Evolutionary conservation across 2,797 vertebrate genomes (phyloP).

Genomic region (Enteromius fasciolatus): DNA sequence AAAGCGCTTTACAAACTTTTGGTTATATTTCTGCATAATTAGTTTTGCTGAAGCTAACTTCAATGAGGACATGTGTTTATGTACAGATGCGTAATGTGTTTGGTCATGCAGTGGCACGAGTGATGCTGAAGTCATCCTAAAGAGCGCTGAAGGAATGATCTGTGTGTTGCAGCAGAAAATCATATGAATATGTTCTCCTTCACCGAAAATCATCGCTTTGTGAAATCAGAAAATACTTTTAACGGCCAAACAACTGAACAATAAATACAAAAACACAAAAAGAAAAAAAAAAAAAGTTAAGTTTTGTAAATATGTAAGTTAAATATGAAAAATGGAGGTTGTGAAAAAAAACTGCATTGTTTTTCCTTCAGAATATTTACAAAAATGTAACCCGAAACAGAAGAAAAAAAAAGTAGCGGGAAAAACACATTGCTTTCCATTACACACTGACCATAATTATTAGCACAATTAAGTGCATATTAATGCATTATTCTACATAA

Average conservation of each 20-base stretch:
- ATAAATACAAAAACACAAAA: not conserved
- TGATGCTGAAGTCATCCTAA: conserved; percentile 38
- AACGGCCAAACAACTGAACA: not conserved
- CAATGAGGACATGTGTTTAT: conserved; percentile 41
- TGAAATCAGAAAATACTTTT: not conserved
- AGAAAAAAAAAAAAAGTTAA: not conserved
- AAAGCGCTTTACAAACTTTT: not conserved
- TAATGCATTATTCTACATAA: too few relatives aligned
- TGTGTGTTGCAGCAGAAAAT: not conserved
- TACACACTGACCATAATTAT: not conserved
- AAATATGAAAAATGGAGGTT: too few relatives aligned
- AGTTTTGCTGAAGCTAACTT: conserved; percentile 11
- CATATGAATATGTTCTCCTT: not conserved
- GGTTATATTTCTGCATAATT: conserved; percentile 18
- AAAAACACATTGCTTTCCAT: not conserved
- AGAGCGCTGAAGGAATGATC: not conserved
- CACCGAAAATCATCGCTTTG: not conserved
- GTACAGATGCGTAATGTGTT: conserved; percentile 23
- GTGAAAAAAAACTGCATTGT: too few relatives aligned
- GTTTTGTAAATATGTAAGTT: too few relatives aligned
- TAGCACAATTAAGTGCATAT: not conserved
- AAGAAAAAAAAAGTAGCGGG: not conserved
- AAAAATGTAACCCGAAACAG: not conserved
- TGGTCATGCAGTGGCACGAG: not conserved
- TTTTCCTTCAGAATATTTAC: too few relatives aligned